Evolutionary conservation across 2,888 invertebrate species (phyloP).

Genomic region (Thyatira batis): DNA sequence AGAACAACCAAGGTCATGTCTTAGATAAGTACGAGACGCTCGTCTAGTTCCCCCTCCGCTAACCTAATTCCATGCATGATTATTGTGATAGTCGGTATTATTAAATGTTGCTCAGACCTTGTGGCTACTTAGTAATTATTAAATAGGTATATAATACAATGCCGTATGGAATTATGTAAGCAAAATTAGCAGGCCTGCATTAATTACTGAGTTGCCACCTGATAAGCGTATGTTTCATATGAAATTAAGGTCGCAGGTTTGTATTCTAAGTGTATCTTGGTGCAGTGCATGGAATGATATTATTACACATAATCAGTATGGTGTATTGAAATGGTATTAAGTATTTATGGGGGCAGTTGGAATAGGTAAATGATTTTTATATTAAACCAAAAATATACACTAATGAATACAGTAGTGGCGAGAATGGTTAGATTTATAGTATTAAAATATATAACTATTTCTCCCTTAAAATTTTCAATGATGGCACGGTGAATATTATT

Average conservation of each 20-base stretch:
- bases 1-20: slow-evolving; percentile 64
- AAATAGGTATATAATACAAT: slow-evolving; percentile 14
- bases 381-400: slow-evolving; percentile 58
- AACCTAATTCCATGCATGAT: slow-evolving; percentile 12
- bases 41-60: slow-evolving; percentile 45
- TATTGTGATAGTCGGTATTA: slow-evolving; percentile 40
- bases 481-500: slow-evolving; percentile 22
- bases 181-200: slow-evolving; percentile 11
- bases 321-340: slow-evolving; percentile 34
- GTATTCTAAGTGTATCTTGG: slow-evolving; percentile 32
- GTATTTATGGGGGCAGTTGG: slow-evolving; percentile 26
- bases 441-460: slow-evolving; percentile 31
- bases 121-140: slow-evolving; percentile 12
- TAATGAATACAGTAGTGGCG: slow-evolving; percentile 36
- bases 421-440: slow-evolving; percentile 34
- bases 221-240: slow-evolving; percentile 13
- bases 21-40: slow-evolving; percentile 79
- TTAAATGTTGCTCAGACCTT: slow-evolving; percentile 20
- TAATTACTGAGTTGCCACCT: slow-evolving; percentile 24
- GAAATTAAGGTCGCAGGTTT: slow-evolving; percentile 21
- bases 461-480: slow-evolving; percentile 26
- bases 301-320: slow-evolving; percentile 38
- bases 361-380: slow-evolving; percentile 28
- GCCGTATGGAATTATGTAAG: neutral
- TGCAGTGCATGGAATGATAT: slow-evolving; percentile 45